Conservation (phyloP, 2,888 invertebrate genomes). For the Panzeria rudis region DNA sequence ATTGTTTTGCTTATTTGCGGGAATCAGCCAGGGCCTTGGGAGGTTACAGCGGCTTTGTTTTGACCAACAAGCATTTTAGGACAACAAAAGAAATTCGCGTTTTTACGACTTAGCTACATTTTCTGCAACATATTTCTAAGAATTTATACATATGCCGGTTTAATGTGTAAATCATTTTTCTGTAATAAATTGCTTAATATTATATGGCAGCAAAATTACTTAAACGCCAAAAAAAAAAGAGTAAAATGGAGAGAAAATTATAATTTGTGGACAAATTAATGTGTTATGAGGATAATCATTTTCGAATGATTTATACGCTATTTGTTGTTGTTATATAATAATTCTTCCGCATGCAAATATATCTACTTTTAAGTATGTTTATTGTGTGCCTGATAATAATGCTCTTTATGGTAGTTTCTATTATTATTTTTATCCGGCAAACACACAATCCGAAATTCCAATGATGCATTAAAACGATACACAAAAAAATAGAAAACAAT, state of each 20-base stretch:
- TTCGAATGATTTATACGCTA: constrained; percentile 41
- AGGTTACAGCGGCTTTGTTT: too few relatives aligned
- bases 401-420: constrained; percentile 35
- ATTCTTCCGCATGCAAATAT: constrained; percentile 62
- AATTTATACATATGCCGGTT: too few relatives aligned
- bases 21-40: too few relatives aligned
- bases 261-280: constrained; percentile 53
- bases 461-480: constrained; percentile 4
- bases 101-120: too few relatives aligned
- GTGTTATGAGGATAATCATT: constrained; percentile 50
- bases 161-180: too few relatives aligned
- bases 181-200: too few relatives aligned
- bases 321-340: constrained; percentile 27
- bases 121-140: too few relatives aligned
- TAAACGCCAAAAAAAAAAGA: too few relatives aligned
- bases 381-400: constrained; percentile 24
- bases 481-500: neutral
- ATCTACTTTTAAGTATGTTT: neutral
- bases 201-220: too few relatives aligned
- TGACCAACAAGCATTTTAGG: too few relatives aligned
- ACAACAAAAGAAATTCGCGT: too few relatives aligned
- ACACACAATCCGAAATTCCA: constrained; percentile 28
- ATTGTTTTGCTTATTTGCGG: too few relatives aligned
- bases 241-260: constrained; percentile 14
- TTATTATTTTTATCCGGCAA: constrained; percentile 2